Conservation (phyloP, 2,888 invertebrate species). For the Eupithecia centaureata region DNA sequence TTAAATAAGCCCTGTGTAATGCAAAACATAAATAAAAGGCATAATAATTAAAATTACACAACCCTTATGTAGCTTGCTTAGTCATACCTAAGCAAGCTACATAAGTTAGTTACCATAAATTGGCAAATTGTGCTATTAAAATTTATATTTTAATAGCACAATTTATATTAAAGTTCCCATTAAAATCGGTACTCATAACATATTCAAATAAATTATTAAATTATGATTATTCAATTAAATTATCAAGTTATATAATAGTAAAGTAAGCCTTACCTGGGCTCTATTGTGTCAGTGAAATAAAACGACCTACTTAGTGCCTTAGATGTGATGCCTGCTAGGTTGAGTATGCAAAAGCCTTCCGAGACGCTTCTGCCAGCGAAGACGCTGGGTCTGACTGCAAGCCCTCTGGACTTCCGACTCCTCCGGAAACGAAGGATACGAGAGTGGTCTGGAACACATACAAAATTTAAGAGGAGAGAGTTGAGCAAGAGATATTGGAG, state of each 20-base stretch:
- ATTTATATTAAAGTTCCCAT: no score
- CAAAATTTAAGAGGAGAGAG: not conserved
- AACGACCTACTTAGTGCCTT: no score
- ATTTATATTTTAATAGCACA: no score
- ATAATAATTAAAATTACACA: not conserved
- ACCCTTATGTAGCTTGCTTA: no score
- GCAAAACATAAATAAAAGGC: not conserved
- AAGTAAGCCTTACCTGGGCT: not conserved
- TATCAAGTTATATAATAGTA: no score
- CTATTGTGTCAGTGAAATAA: not conserved
- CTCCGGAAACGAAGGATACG: conserved; percentile 64
- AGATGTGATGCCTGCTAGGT: not conserved
- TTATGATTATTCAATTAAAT: no score
- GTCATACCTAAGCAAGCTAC: not conserved
- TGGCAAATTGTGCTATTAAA: no score
- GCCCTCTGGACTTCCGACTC: conserved; percentile 52
- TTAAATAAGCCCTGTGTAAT: not conserved
- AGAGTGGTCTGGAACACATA: conserved; percentile 43
- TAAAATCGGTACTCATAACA: no score
- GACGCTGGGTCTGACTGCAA: conserved; percentile 64
- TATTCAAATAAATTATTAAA: no score
- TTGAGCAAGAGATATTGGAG: not conserved
- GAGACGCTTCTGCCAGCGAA: conserved; percentile 67
- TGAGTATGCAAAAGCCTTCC: conserved; percentile 54
- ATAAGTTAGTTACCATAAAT: no score